A percentile compares a stretch with the other conserved stretches of the same genome.
Evolutionary conservation across 2,888 invertebrate genomes (phyloP).

Genomic region (Drosophila lutescens): DNA sequence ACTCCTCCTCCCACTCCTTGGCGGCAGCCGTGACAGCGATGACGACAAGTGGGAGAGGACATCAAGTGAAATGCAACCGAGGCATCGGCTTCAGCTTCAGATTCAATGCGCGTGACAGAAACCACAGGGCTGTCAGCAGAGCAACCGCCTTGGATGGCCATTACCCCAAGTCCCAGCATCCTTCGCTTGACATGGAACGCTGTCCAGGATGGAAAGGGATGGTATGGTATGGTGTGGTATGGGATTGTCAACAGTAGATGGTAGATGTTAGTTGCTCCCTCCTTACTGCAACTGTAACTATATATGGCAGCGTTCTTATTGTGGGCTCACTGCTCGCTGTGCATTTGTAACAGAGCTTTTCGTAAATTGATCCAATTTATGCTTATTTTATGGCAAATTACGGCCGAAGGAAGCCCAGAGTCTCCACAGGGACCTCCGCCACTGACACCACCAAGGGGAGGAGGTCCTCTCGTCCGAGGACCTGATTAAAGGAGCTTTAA

Average conservation of each 20-base stretch:
- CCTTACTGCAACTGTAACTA: constrained; percentile 34
- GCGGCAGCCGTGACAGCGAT: constrained; percentile 38
- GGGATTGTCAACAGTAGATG: constrained; percentile 25
- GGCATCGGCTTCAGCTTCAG: constrained; percentile 48
- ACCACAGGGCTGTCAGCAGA: constrained; percentile 64
- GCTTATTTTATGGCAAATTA: constrained; percentile 82
- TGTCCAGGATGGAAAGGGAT: constrained; percentile 17
- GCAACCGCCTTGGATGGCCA: constrained; percentile 53
- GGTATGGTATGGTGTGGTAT: background rate
- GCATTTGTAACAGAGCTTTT: constrained; percentile 72
- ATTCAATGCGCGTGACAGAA: constrained; percentile 73
- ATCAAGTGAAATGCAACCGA: constrained; percentile 69
- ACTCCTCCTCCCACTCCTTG: background rate
- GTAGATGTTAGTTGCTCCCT: constrained; percentile 5
- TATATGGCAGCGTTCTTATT: constrained; percentile 35
- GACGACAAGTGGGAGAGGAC: constrained; percentile 50
- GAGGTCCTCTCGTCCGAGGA: constrained; percentile 15
- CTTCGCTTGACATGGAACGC: constrained; percentile 35
- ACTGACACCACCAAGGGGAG: constrained; percentile 22
- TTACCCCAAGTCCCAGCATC: constrained; percentile 55
- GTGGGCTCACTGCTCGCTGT: constrained; percentile 42
- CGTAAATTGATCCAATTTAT: constrained; percentile 83
- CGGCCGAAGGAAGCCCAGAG: constrained; percentile 66
- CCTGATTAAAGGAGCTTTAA: constrained; percentile 30
- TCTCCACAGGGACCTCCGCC: constrained; percentile 17